Evolutionary conservation across 2,888 invertebrate genomes (phyloP).

Genomic region (Drosophila flavopinicola): DNA sequence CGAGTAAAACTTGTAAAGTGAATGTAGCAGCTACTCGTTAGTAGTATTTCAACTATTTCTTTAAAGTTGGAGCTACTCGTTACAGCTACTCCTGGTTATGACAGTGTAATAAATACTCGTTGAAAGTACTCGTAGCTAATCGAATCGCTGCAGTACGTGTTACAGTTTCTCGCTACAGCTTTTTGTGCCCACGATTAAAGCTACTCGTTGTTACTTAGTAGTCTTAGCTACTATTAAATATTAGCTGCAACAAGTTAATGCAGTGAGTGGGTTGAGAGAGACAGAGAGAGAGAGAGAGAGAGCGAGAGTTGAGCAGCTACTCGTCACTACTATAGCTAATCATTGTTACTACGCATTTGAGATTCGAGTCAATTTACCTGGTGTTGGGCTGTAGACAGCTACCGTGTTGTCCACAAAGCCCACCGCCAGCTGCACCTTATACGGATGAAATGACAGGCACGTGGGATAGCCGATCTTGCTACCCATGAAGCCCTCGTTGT

Average conservation of each 20-base stretch:
- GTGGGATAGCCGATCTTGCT: slow-evolving; percentile 94
- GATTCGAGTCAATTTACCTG: slow-evolving; percentile 75
- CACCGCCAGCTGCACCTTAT: slow-evolving; percentile 92
- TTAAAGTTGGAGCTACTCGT: neutral
- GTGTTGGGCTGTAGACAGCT: slow-evolving; percentile 88
- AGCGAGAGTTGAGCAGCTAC: neutral
- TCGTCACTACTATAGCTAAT: neutral
- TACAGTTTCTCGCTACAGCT: too few species aligned
- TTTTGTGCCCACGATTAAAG: too few species aligned
- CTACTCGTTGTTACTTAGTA: too few species aligned
- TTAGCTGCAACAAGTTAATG: too few species aligned
- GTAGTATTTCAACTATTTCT: neutral
- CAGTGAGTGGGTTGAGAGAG: too few species aligned
- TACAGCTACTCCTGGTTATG: neutral
- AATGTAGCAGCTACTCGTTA: neutral
- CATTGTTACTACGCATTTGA: too few species aligned
- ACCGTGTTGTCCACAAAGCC: slow-evolving; percentile 94
- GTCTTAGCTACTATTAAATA: too few species aligned
- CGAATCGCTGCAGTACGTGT: too few species aligned
- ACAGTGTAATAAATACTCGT: neutral
- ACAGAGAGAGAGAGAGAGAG: neutral
- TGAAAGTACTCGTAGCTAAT: neutral
- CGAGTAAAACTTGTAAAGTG: too few species aligned
- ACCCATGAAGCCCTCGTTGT: slow-evolving; percentile 96
- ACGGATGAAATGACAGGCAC: slow-evolving; percentile 95